A percentile compares a stretch with the other conserved stretches of the same genome.
Evolutionary conservation across 2,888 invertebrate genomes (phyloP).

Genomic region (Apodemia zela): DNA sequence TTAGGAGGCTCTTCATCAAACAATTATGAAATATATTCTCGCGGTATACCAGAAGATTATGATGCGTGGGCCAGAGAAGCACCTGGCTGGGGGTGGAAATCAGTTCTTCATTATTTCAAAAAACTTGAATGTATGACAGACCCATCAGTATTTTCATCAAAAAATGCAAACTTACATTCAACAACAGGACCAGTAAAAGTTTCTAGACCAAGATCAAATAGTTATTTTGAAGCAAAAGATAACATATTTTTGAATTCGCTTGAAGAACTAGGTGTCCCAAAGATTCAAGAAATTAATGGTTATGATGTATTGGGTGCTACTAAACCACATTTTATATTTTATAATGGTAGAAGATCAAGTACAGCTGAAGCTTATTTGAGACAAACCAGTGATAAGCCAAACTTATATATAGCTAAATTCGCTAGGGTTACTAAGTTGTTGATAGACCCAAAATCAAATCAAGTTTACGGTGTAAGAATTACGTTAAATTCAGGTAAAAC

Average conservation of each 20-base stretch:
- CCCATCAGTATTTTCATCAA: constrained; percentile 29
- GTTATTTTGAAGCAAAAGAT: constrained; percentile 34
- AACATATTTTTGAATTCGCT: constrained; percentile 37
- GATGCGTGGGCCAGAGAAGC: constrained; percentile 40
- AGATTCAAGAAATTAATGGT: constrained; percentile 40
- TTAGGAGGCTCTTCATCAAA: constrained; percentile 43
- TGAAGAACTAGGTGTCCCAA: constrained; percentile 42
- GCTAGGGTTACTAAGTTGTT: constrained; percentile 54
- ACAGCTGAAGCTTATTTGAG: constrained; percentile 59
- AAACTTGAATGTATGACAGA: constrained; percentile 45
- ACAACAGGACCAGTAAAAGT: constrained; percentile 40
- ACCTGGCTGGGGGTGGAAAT: constrained; percentile 43
- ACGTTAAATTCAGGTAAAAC: constrained; percentile 38
- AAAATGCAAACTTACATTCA: constrained; percentile 39
- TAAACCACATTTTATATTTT: constrained; percentile 43
- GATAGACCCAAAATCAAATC: constrained; percentile 42
- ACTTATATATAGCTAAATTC: constrained; percentile 53
- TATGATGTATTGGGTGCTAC: constrained; percentile 39
- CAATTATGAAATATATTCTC: constrained; percentile 42
- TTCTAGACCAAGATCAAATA: constrained; percentile 39
- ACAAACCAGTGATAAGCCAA: constrained; percentile 44
- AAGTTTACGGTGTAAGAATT: constrained; percentile 53
- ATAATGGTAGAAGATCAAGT: constrained; percentile 56
- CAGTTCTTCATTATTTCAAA: constrained; percentile 41
- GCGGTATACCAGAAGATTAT: constrained; percentile 43